Percentiles rank a stretch among this genome's conserved stretches.
Evolutionary conservation across 2,113 vertebrate species (phyloP).

Genomic region (Formicarius rufipectus): DNA sequence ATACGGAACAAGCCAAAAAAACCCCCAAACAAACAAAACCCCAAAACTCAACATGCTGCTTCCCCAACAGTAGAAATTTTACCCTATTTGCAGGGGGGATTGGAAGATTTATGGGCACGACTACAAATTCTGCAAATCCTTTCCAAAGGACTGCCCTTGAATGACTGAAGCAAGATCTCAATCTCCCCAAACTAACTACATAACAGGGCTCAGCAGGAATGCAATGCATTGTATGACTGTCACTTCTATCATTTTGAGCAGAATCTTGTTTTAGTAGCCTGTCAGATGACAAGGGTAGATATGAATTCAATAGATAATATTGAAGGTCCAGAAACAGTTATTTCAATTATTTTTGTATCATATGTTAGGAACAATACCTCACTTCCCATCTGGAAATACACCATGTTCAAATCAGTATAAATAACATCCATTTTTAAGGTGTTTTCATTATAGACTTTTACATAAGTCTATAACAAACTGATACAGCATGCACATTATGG

Average conservation of each 20-base stretch:
- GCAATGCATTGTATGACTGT: slow-evolving; percentile 11
- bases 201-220: slow-evolving; percentile 16
- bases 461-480: not conserved
- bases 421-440: not conserved
- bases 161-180: not conserved
- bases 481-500: not conserved
- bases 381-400: not conserved
- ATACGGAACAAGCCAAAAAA: not conserved
- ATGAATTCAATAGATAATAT: slow-evolving; percentile 49
- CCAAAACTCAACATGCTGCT: not conserved
- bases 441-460: slow-evolving; percentile 21
- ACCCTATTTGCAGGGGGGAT: not conserved
- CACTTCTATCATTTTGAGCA: slow-evolving; percentile 22
- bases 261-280: slow-evolving; percentile 59
- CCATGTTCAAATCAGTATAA: not conserved
- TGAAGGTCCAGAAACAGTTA: slow-evolving; percentile 19
- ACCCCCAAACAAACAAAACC: not conserved
- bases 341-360: slow-evolving; percentile 14
- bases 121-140: not conserved
- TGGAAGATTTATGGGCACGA: not conserved
- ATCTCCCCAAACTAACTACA: not conserved
- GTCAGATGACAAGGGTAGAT: slow-evolving; percentile 55
- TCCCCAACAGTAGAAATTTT: not conserved
- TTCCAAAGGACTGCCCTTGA: slow-evolving; percentile 20
- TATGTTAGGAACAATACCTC: slow-evolving; percentile 7